phyloP scores from a whole-genome alignment of 2,888 invertebrate genomes.

The Drosophila macrospina region DNA sequence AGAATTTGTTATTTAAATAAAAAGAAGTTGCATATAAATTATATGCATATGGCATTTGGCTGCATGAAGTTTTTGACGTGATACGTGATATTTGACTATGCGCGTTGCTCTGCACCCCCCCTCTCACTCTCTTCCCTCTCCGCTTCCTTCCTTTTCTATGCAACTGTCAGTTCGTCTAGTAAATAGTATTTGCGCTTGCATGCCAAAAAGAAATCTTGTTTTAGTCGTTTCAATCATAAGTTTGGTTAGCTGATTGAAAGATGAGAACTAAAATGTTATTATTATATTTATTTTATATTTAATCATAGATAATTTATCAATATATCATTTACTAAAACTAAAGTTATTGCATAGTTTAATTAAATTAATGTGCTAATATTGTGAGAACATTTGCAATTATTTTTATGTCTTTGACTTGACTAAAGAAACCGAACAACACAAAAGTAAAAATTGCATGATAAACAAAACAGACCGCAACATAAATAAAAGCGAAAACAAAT shows the following conservation, averaged over 20 bases:
- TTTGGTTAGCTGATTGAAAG: background rate
- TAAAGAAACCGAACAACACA: background rate
- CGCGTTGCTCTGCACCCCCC: background rate
- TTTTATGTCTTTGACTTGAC: slow-evolving; percentile 9
- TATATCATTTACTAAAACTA: too few relatives aligned
- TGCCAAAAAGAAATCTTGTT: slow-evolving; percentile 17
- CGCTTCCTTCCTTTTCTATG: background rate
- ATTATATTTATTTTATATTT: too few relatives aligned
- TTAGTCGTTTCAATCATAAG: background rate
- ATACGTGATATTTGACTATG: slow-evolving; percentile 53
- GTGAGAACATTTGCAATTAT: background rate
- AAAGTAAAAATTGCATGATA: slow-evolving; percentile 65
- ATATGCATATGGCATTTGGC: slow-evolving; percentile 49
- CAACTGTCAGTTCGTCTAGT: slow-evolving; percentile 16
- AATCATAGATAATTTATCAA: too few relatives aligned
- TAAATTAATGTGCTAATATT: background rate
- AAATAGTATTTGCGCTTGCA: slow-evolving; percentile 17
- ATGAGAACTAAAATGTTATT: background rate
- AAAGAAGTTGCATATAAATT: slow-evolving; percentile 63
- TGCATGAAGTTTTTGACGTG: slow-evolving; percentile 38
- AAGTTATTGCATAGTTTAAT: too few relatives aligned
- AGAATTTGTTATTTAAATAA: slow-evolving; percentile 73
- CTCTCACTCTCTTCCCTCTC: background rate
- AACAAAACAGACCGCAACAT: slow-evolving; percentile 75
- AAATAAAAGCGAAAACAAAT: slow-evolving; percentile 79